Evolutionary conservation across 2,888 invertebrate species (phyloP).

Genomic region (Cryptus armator): DNA sequence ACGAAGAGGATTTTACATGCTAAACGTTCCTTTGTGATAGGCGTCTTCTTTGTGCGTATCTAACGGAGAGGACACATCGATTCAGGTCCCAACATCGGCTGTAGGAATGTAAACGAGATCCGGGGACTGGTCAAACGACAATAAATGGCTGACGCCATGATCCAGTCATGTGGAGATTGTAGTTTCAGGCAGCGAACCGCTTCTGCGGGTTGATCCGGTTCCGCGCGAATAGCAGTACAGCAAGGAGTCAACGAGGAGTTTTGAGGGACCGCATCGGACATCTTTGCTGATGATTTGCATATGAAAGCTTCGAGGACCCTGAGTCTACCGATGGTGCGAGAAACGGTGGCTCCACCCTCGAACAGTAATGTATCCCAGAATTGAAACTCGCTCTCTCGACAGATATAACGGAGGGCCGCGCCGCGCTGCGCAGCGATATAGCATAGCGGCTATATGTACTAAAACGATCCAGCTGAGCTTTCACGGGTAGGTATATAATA

Average conservation of each 20-base stretch:
- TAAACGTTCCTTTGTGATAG: slow-evolving; percentile 68
- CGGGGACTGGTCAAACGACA: not conserved
- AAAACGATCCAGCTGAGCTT: slow-evolving; percentile 42
- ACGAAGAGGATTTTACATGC: slow-evolving; percentile 74
- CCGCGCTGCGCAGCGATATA: slow-evolving; percentile 34
- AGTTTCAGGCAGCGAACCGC: not conserved
- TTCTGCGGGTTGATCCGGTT: not conserved
- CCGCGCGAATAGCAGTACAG: slow-evolving; percentile 18
- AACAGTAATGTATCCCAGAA: slow-evolving; percentile 34
- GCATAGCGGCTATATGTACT: slow-evolving; percentile 37
- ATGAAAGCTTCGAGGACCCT: slow-evolving; percentile 72
- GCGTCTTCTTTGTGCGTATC: slow-evolving; percentile 71
- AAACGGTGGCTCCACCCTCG: slow-evolving; percentile 43
- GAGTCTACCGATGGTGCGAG: slow-evolving; percentile 34
- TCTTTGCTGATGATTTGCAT: slow-evolving; percentile 74
- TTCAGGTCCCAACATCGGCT: not conserved
- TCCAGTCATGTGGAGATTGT: not conserved
- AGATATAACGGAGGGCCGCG: slow-evolving; percentile 40
- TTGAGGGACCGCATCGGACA: slow-evolving; percentile 59
- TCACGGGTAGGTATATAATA: slow-evolving; percentile 23
- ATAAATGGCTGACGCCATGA: not conserved
- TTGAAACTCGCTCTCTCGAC: slow-evolving; percentile 32
- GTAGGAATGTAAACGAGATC: not conserved
- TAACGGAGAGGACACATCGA: slow-evolving; percentile 58
- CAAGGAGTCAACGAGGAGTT: slow-evolving; percentile 63